Base-by-base conservation (phyloP, 2,797 vertebrate species). In the Acanthurus lineatus region DNA sequence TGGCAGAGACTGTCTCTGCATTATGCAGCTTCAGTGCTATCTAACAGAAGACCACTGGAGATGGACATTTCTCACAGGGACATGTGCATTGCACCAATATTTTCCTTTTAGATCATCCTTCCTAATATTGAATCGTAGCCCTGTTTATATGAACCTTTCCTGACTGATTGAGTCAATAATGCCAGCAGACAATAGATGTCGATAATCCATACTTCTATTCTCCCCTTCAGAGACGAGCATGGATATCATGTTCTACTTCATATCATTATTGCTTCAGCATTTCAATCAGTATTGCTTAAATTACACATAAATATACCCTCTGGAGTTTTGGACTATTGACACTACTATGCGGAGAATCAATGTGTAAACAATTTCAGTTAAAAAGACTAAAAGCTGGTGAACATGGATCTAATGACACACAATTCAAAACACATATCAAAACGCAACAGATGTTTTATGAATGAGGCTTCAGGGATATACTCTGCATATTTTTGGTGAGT, bases 41-140 rank as follows among this genome's bases (percentile, higher is more conserved):
- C 74, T 65, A 73, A 58, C 19, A 58, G 68, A 59, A 76, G 83
- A 75, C 77, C 86, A 25, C 80, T 69, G 73, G 88, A 79, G 75
- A 84, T 3, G 11, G 53, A 22, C 69, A 60, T 61, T 35, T 78
- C 77, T 74, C 65, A 74, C 76, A 60, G 12, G 16, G 20, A n/a
- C 79, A 40, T 81, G 48, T 72, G 86, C 76, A 86, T 16, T 87
- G 90, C 86, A 84, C 77, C 83, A 87, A 65, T 47, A 60, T 65
- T 72, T 66, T 7, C 52, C 20, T 61, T 64, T 74, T 16, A 58
- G 38, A 75, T 61, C 17, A n/a, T 15, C 25, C 1, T 45, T 59
- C 57, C 22, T 56, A 25, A 57, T 20, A 53, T 15, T 40, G 16
- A 70, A 58, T 51, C 10, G 28, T 5, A 69, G 25, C 2, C 4